Conservation (phyloP, 2,797 vertebrate species). For the Simalia tracyae region DNA sequence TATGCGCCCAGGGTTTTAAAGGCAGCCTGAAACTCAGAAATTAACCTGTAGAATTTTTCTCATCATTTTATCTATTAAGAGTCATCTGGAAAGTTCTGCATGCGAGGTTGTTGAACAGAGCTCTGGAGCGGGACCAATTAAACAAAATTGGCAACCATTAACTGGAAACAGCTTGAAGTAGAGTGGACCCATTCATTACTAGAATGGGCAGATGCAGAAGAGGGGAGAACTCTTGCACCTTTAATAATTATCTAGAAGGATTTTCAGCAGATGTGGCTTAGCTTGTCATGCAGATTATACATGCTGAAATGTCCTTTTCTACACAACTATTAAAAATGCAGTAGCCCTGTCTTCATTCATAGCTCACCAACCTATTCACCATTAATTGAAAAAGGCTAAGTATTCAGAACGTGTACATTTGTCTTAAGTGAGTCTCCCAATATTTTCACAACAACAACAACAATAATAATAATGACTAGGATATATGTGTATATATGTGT, state of each 20-base stretch:
- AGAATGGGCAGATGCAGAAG: background rate
- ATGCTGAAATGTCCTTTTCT: background rate
- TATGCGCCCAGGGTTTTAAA: background rate
- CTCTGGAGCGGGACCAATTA: background rate
- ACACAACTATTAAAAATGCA: background rate
- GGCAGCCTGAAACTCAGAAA: background rate
- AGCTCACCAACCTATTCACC: background rate
- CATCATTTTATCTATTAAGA: background rate
- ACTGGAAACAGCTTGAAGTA: background rate
- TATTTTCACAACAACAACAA: background rate
- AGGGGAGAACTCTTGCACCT: background rate
- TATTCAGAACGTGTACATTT: background rate
- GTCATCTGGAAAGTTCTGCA: background rate
- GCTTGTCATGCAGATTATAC: background rate
- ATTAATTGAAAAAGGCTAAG: background rate
- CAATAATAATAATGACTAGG: background rate
- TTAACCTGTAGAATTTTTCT: background rate
- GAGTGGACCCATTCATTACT: background rate
- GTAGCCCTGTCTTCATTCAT: background rate
- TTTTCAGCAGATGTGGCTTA: background rate
- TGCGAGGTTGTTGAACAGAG: background rate
- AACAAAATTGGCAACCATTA: background rate
- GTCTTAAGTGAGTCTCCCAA: background rate
- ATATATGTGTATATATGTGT: too few relatives aligned
- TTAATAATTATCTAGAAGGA: background rate